A percentile compares a stretch with the other conserved stretches of the same genome.
These are phyloP conservation scores for Podotricha telesiphe DNA, from an alignment of 2,888 invertebrate genomes.

Conservation along the genomic window DNA sequence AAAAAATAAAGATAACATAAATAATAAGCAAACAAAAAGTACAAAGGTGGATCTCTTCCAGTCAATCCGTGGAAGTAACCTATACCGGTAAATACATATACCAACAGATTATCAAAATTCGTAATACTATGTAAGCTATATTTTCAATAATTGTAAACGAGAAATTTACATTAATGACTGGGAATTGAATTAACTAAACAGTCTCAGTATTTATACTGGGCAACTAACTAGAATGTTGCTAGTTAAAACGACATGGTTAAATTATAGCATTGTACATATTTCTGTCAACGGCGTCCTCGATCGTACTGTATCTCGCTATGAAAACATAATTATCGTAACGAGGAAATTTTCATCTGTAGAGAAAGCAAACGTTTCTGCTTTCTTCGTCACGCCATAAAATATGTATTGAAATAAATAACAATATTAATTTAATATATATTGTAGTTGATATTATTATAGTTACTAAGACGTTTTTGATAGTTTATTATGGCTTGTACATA, in stretches of 20 bases:
- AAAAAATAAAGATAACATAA: too few species aligned
- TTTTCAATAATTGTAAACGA: neutral
- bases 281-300: conserved; percentile 10
- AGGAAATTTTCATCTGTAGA: conserved; percentile 52
- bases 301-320: conserved; percentile 41
- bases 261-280: conserved; percentile 12
- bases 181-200: conserved; percentile 1
- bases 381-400: conserved; percentile 46
- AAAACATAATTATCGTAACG: conserved; percentile 50
- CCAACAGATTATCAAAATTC: neutral
- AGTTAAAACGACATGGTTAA: conserved; percentile 14
- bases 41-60: too few species aligned
- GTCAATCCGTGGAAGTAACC: too few species aligned
- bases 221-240: conserved; percentile 1
- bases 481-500: too few species aligned
- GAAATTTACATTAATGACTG: conserved; percentile 6
- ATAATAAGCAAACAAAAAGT: too few species aligned
- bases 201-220: neutral
- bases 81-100: too few species aligned
- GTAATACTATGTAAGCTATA: conserved; percentile 4
- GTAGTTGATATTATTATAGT: neutral
- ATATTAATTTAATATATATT: conserved; percentile 1
- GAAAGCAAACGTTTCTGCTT: conserved; percentile 52
- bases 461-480: neutral
- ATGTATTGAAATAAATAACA: conserved; percentile 36